Base-by-base conservation (phyloP, 2,888 invertebrate genomes). In the Sycophila texana region DNA sequence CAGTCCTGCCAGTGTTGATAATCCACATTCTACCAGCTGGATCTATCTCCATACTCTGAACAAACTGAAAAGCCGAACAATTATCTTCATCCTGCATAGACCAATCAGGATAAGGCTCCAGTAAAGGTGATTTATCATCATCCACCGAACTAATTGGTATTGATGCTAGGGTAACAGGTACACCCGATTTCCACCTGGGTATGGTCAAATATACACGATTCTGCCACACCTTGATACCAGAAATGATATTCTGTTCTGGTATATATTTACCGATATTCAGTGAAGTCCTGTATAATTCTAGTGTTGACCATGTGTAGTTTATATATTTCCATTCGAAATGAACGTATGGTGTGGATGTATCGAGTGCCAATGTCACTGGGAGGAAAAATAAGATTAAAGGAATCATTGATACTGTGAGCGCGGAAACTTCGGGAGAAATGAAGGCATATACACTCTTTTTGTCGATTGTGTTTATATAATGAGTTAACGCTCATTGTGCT, bases 31-130 rank as follows among this genome's bases (percentile, higher is more conserved):
- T 90, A 4, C 95, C 95, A 80, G 92, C 92, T 4, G 92, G 92
- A 88, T 95, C 95, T 65, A 95, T 93, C 87, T 95, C 95, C 83
- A 95, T 91, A 84, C 94, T 94, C 88, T 95, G 95, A 30, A 95
- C 95, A 86, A 94, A 94, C 87, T 95, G 95, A 80, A 96, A 91
- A 1, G 94, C 93, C 20, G 91, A 89, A 88, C 95, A 95, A 86
- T 95, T 93, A 0, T 94, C 94, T 61, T 94, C 82, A 20, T 90
- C 89, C 86, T 95, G 95, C 91, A 93, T 92, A 39, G 91, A 92
- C 95, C 95, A 95, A 82, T 92, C 93, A 79, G 95, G 95, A 88
- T 93, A 95, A 4, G 95, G 94, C 74, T 92, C 92, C 66, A 95
- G 88, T 5, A 82, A 83, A 0, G 89, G 89, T 12, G 39, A 39